These are phyloP conservation scores for Crossoptilon crossoptilon DNA, from an alignment of 2,797 vertebrate genomes.

Conservation along the genomic window DNA sequence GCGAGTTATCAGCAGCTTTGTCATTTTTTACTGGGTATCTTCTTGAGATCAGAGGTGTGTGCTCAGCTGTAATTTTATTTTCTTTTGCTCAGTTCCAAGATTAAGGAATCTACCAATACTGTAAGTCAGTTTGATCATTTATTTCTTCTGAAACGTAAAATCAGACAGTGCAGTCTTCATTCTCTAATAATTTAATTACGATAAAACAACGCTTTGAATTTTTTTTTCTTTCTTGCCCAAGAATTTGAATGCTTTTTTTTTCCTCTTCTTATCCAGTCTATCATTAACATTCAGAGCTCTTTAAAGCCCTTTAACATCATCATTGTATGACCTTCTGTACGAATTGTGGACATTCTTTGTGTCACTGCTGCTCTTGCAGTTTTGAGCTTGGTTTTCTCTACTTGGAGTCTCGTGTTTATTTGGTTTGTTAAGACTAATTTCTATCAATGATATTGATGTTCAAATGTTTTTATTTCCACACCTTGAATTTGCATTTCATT, in stretches of 20 bases:
- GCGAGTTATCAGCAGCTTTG: neutral
- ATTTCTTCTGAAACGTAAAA: slow-evolving; percentile 11
- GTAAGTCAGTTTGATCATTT: neutral
- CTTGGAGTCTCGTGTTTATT: neutral
- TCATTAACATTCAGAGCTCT: neutral
- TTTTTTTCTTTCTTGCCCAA: neutral
- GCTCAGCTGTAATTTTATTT: neutral
- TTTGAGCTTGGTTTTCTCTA: neutral
- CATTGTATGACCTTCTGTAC: neutral
- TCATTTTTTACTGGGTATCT: slow-evolving; percentile 1
- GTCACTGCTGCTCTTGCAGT: neutral
- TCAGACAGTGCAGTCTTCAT: neutral
- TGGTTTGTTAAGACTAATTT: neutral
- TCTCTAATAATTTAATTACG: neutral
- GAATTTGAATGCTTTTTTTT: neutral
- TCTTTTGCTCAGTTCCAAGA: neutral
- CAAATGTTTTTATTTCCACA: neutral
- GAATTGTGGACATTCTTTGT: neutral
- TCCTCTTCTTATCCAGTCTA: neutral
- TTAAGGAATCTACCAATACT: neutral
- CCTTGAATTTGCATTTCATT: neutral
- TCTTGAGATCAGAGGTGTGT: neutral
- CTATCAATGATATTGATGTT: neutral
- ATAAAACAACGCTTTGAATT: neutral
- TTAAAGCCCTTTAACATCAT: neutral